A percentile compares a stretch with the other conserved stretches of the same genome.
phyloP scores from a whole-genome alignment of 1,140 invertebrate genomes.

The Tetranychus cinnabarinus region DNA sequence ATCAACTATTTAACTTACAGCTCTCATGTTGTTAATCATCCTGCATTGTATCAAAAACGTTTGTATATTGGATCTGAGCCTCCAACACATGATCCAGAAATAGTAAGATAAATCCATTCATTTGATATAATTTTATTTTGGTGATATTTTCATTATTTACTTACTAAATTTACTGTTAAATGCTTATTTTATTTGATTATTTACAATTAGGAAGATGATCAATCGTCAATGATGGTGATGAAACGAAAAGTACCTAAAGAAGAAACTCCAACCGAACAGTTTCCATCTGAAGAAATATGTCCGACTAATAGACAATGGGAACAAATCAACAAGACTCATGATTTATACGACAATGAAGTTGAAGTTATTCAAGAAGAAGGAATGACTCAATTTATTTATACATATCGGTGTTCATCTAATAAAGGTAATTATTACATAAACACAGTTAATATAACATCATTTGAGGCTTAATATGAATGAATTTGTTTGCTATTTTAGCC shows the following conservation, averaged over 20 bases:
- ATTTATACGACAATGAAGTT: slow-evolving; percentile 14
- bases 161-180: too few species aligned
- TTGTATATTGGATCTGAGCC: slow-evolving; percentile 12
- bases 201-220: not conserved
- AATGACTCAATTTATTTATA: slow-evolving; percentile 14
- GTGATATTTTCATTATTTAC: too few species aligned
- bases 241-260: not conserved
- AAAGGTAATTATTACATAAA: not conserved
- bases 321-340: slow-evolving; percentile 13
- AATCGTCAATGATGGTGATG: not conserved
- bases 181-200: too few species aligned
- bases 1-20: not conserved
- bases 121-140: too few species aligned
- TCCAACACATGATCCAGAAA: slow-evolving; percentile 11
- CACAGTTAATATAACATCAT: too few species aligned
- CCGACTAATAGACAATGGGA: slow-evolving; percentile 14
- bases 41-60: slow-evolving; percentile 13
- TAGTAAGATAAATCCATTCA: not conserved
- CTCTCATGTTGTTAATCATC: slow-evolving; percentile 13
- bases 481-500: slow-evolving; percentile 1
- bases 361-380: slow-evolving; percentile 13
- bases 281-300: slow-evolving; percentile 15
- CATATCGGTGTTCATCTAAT: slow-evolving; percentile 11
- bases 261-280: not conserved
- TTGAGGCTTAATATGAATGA: not conserved